Conservation (phyloP, 2,113 vertebrate genomes). For the Grammomys dolichurus region DNA sequence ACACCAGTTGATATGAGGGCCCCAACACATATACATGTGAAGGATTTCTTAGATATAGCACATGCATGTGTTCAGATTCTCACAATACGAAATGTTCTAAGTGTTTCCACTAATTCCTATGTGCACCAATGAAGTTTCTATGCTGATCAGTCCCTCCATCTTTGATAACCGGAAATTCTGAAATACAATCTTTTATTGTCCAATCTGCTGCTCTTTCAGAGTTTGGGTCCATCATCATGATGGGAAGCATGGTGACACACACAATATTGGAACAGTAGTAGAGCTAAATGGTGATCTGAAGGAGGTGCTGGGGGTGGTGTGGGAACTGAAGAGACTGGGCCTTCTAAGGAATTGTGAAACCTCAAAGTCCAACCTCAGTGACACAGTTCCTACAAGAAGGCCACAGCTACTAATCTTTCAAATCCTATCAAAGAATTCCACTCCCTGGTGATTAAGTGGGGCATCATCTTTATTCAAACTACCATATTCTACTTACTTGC, state of each 20-base stretch:
- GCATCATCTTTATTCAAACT: neutral
- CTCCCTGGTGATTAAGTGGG: neutral
- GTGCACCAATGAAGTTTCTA: neutral
- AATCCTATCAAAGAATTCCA: neutral
- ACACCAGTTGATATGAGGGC: too few species aligned
- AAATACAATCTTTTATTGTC: neutral
- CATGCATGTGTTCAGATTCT: neutral
- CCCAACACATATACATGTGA: neutral
- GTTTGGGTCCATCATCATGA: neutral
- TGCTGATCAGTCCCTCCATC: neutral
- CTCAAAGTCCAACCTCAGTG: neutral
- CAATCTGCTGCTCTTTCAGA: neutral
- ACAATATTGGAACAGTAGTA: neutral
- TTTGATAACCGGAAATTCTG: neutral
- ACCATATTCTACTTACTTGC: neutral
- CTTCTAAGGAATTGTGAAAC: neutral
- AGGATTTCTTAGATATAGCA: neutral
- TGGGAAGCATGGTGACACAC: neutral
- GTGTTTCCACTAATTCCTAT: neutral
- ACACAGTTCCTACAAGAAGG: neutral
- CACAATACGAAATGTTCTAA: neutral
- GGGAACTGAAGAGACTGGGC: neutral
- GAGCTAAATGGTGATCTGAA: neutral
- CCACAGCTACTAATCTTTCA: neutral
- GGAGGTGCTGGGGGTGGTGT: neutral